Conservation (phyloP, 2,113 vertebrate genomes). For the Pycnonotus jocosus region DNA sequence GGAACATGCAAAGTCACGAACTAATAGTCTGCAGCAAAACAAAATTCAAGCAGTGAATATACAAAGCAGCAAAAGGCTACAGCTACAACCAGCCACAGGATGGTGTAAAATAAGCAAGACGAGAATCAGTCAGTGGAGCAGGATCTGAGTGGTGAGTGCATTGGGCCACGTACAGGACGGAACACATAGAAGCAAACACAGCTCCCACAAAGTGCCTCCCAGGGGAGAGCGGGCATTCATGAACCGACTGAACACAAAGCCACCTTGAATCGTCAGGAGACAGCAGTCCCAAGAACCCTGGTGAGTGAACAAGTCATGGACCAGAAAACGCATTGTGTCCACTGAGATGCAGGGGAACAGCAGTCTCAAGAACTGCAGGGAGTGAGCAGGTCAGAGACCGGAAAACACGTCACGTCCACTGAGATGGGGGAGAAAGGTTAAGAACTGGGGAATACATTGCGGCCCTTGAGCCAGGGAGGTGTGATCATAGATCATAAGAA, state of each 20-base stretch:
- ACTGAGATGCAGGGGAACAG: neutral
- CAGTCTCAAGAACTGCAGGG: neutral
- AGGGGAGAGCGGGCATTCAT: neutral
- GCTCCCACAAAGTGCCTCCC: neutral
- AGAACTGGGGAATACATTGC: neutral
- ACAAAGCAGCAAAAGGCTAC: neutral
- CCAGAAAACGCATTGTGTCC: neutral
- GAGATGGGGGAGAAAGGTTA: neutral
- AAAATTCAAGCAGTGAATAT: neutral
- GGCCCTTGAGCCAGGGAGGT: neutral
- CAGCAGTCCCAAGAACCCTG: neutral
- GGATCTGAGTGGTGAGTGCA: neutral
- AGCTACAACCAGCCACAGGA: neutral
- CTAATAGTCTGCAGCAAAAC: neutral
- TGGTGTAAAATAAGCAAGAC: neutral
- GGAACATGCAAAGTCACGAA: neutral
- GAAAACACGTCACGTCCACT: neutral
- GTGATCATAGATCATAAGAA: neutral
- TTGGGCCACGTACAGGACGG: neutral
- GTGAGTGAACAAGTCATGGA: neutral
- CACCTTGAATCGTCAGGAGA: neutral
- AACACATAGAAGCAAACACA: neutral
- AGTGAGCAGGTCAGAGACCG: neutral
- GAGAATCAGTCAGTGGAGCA: neutral
- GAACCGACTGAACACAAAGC: neutral